Evolutionary conservation across 1,140 invertebrate species (phyloP).

Genomic region (Drusus annulatus): DNA sequence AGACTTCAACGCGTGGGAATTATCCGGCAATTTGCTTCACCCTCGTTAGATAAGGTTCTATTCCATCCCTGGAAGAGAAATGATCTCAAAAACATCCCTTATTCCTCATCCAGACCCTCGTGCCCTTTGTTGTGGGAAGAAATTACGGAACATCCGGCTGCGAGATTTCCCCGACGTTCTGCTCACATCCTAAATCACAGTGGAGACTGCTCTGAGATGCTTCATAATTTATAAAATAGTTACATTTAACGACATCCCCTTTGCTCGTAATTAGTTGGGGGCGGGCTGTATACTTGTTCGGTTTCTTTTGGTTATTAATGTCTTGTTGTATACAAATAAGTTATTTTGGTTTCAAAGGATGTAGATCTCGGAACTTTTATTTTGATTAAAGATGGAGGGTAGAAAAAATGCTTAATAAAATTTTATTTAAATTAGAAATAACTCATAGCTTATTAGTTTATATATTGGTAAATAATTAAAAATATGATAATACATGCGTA

Average conservation of each 20-base stretch:
- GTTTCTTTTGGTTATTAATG: too few species aligned
- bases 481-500: too few species aligned
- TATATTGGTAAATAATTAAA: too few species aligned
- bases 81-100: too few species aligned
- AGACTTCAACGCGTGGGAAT: constrained; percentile 9
- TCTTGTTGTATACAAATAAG: too few species aligned
- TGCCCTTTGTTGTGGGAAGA: constrained; percentile 47
- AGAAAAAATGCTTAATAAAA: too few species aligned
- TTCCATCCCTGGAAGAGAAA: neutral
- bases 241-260: constrained; percentile 54
- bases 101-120: neutral
- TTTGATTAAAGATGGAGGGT: too few species aligned
- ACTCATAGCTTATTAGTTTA: too few species aligned
- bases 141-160: constrained; percentile 56
- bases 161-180: constrained; percentile 30
- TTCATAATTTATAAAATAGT: constrained; percentile 45
- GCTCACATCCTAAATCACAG: constrained; percentile 44
- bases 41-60: neutral
- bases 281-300: neutral
- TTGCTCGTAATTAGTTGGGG: constrained; percentile 38
- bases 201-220: neutral
- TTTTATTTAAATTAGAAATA: too few species aligned
- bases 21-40: neutral
- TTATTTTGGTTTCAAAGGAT: too few species aligned
- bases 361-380: too few species aligned